Evolutionary conservation across 92 coral and sea anemone species (phyloP).

Genomic region (Phymanthus crucifer): DNA sequence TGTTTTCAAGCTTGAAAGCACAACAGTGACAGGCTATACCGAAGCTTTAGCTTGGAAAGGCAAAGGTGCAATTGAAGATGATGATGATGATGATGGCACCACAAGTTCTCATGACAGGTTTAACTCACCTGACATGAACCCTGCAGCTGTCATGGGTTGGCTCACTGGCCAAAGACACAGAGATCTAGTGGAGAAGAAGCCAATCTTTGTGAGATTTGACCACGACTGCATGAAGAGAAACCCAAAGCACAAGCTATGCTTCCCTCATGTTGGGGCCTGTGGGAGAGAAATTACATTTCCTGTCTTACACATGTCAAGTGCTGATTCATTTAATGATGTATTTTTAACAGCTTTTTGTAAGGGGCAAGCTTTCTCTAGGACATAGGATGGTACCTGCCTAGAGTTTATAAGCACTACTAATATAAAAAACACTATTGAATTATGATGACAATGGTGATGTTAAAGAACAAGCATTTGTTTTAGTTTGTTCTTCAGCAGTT

Average conservation of each 20-base stretch:
- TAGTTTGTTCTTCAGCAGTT: no score
- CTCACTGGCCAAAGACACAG: slow-evolving; percentile 67
- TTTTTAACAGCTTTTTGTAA: neutral
- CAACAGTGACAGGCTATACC: neutral
- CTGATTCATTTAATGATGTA: slow-evolving; percentile 34
- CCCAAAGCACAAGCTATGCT: slow-evolving; percentile 43
- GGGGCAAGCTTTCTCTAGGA: no score
- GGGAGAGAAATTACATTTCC: slow-evolving; percentile 48
- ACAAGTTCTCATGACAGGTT: slow-evolving; percentile 12
- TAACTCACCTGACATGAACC: no score
- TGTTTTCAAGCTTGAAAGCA: slow-evolving; percentile 60
- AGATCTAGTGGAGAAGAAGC: slow-evolving; percentile 35
- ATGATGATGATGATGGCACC: neutral
- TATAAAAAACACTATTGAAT: no score
- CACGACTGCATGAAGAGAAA: slow-evolving; percentile 1
- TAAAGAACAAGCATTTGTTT: no score
- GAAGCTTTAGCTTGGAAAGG: slow-evolving; percentile 41
- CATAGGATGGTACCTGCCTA: no score
- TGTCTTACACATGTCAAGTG: slow-evolving; percentile 43
- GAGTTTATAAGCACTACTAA: no score
- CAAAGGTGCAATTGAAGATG: slow-evolving; percentile 3
- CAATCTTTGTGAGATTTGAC: slow-evolving; percentile 23
- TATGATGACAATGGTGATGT: no score
- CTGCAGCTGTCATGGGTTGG: slow-evolving; percentile 65
- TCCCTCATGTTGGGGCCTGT: slow-evolving; percentile 47